Percentiles rank a stretch among this genome's conserved stretches.
Conservation (phyloP, 2,113 vertebrate genomes). For the Dendropsophus ebraccatus region DNA sequence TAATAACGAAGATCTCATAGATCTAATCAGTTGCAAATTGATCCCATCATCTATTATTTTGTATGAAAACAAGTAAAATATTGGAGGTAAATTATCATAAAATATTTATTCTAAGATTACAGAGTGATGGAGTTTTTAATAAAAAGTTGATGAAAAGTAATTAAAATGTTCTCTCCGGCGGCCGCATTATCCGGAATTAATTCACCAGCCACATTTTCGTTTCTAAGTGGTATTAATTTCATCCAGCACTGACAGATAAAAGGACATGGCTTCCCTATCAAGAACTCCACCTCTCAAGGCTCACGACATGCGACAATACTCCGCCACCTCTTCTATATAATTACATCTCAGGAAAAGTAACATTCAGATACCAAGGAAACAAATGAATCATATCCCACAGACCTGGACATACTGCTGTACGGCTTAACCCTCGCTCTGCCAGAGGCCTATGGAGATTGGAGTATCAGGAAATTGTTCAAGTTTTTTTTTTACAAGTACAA, state of each 20-base stretch:
- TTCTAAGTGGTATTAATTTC: constrained; percentile 44
- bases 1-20: background rate
- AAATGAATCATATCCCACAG: background rate
- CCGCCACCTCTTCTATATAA: constrained; percentile 15
- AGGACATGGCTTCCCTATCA: constrained; percentile 38
- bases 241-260: constrained; percentile 40
- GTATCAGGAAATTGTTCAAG: no score
- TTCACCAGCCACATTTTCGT: background rate
- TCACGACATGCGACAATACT: constrained; percentile 27
- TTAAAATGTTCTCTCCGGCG: constrained; percentile 46
- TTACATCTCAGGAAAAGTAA: background rate
- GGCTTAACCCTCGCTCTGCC: no score
- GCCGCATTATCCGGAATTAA: constrained; percentile 40
- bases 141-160: constrained; percentile 37
- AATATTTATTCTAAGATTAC: constrained; percentile 12
- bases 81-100: background rate
- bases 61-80: background rate
- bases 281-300: background rate
- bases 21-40: background rate
- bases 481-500: no score
- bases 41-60: background rate
- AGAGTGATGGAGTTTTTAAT: constrained; percentile 10
- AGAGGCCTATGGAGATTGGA: no score
- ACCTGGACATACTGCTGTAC: background rate
- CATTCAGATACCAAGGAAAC: background rate